A percentile compares a stretch with the other conserved stretches of the same genome.
Conservation (phyloP, 2,888 invertebrate genomes). For the Omphaloscelis lunosa region DNA sequence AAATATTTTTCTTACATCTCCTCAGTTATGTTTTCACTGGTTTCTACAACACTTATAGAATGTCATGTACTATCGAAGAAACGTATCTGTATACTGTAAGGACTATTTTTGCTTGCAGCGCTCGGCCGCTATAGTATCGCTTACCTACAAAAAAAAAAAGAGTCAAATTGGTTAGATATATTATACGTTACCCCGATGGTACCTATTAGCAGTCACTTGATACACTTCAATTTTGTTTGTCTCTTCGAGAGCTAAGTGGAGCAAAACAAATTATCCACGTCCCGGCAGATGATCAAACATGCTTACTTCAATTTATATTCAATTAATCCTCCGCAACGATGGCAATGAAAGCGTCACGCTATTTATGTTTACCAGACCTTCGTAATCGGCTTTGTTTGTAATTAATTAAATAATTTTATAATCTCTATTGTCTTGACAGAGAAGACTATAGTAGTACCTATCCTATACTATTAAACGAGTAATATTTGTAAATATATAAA, state of each 20-base stretch:
- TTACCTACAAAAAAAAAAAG: too few relatives aligned
- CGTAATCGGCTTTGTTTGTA: conserved; percentile 60
- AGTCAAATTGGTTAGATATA: too few relatives aligned
- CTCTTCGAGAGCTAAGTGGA: conserved; percentile 50
- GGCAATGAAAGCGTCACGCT: conserved; percentile 52
- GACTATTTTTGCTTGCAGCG: too few relatives aligned
- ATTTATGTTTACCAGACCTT: conserved; percentile 53
- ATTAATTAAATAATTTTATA: conserved; percentile 40
- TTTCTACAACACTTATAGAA: not conserved
- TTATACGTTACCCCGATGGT: too few relatives aligned
- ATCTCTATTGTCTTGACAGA: conserved; percentile 9
- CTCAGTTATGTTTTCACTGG: not conserved
- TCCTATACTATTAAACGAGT: too few relatives aligned
- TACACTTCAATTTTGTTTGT: not conserved
- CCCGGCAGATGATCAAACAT: conserved; percentile 70
- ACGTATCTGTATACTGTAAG: too few relatives aligned
- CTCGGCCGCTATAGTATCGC: too few relatives aligned
- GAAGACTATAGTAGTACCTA: too few relatives aligned
- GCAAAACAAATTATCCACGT: conserved; percentile 63
- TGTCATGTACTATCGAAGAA: too few relatives aligned
- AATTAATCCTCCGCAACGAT: conserved; percentile 69
- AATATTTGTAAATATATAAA: too few relatives aligned
- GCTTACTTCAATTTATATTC: conserved; percentile 74
- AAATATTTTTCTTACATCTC: not conserved
- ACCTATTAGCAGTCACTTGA: not conserved